phyloP scores from a whole-genome alignment of 2,797 vertebrate genomes.

The Hemibagrus guttatus region DNA sequence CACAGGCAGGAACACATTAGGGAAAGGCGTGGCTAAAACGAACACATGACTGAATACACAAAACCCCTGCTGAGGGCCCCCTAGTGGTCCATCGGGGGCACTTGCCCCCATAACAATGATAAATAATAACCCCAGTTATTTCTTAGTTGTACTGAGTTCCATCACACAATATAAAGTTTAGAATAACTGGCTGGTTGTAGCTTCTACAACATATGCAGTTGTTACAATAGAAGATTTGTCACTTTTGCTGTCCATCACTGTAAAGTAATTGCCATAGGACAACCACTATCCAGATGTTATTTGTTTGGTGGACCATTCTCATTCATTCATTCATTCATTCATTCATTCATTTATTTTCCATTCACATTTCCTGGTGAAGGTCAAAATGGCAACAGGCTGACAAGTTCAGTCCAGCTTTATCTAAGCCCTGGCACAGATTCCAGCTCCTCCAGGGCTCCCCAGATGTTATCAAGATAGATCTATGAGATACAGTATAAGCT shows the following conservation, averaged over 20 bases:
- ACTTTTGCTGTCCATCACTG: not conserved
- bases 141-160: not conserved
- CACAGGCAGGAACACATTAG: too few species aligned
- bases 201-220: not conserved
- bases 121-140: not conserved
- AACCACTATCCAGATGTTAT: slow-evolving; percentile 1
- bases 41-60: too few species aligned
- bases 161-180: not conserved
- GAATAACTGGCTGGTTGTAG: not conserved
- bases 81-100: too few species aligned
- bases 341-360: not conserved
- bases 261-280: not conserved
- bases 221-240: not conserved
- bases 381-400: not conserved
- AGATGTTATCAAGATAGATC: slow-evolving; percentile 2
- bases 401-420: not conserved
- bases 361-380: not conserved
- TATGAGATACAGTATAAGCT: not conserved
- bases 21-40: too few species aligned
- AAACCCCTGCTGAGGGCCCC: too few species aligned
- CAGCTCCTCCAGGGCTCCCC: not conserved
- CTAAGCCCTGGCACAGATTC: not conserved
- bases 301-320: not conserved
- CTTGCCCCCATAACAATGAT: too few species aligned
- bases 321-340: not conserved